Evolutionary conservation across 2,113 vertebrate genomes (phyloP).

Genomic region (Rhinichthys klamathensis): DNA sequence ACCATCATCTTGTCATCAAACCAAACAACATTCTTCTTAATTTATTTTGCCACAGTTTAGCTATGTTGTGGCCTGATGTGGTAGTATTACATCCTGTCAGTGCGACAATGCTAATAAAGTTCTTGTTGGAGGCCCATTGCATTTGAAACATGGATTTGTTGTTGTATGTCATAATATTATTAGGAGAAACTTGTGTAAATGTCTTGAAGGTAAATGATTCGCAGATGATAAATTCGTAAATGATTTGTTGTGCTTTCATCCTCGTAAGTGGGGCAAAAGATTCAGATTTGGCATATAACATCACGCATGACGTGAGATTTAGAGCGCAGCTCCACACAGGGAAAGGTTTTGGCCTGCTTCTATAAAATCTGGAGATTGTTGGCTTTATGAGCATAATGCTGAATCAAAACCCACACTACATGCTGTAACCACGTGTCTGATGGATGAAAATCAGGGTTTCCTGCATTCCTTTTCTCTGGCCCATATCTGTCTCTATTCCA

Average conservation of each 20-base stretch:
- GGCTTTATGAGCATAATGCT: background rate
- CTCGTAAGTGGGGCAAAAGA: background rate
- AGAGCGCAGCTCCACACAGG: background rate
- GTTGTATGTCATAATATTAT: background rate
- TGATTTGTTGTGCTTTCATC: background rate
- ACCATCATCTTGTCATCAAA: conserved; percentile 15
- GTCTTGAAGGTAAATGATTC: background rate
- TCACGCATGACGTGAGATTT: background rate
- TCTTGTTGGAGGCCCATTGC: background rate
- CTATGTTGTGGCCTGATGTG: conserved; percentile 46
- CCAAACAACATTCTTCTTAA: conserved; percentile 46
- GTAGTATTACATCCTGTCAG: conserved; percentile 21
- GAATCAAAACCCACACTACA: background rate
- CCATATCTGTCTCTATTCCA: background rate
- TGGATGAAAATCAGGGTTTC: background rate
- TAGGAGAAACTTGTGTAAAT: background rate
- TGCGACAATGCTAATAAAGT: background rate
- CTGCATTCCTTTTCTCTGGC: background rate
- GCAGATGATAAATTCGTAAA: too few relatives aligned
- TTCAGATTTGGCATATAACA: background rate
- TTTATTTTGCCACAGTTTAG: conserved; percentile 41
- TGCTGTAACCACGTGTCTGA: background rate
- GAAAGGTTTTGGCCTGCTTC: background rate
- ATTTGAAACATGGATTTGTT: conserved; percentile 9
- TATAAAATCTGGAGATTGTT: conserved; percentile 1